Conservation (phyloP, 2,888 invertebrate species). For the Acanthosepion esculentum region DNA sequence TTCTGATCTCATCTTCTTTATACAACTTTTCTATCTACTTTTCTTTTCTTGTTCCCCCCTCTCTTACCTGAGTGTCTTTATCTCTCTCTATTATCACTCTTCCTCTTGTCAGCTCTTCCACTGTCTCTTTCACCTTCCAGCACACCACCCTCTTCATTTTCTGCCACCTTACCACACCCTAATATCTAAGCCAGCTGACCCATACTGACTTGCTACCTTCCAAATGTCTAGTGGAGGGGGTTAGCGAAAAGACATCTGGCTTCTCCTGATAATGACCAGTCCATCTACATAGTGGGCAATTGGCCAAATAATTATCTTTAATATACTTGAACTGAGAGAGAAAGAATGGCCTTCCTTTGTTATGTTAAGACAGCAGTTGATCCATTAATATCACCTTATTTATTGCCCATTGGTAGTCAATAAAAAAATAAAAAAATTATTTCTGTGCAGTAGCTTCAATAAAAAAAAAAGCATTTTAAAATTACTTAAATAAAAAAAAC, state of each 20-base stretch:
- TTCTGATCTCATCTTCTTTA: neutral
- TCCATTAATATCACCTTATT: neutral
- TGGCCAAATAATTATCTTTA: neutral
- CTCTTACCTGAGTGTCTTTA: no score
- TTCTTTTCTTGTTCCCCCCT: neutral
- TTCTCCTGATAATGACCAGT: neutral
- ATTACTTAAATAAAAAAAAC: no score
- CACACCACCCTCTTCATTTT: neutral
- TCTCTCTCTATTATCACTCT: neutral
- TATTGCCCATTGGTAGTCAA: neutral
- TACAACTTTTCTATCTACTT: neutral
- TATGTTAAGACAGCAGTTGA: neutral
- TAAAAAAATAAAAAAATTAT: no score
- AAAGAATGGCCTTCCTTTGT: neutral
- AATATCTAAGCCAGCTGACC: neutral
- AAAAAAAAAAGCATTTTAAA: no score
- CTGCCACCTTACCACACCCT: neutral
- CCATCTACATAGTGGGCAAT: neutral
- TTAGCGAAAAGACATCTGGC: neutral
- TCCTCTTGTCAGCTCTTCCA: neutral
- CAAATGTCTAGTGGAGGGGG: neutral
- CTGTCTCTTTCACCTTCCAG: neutral
- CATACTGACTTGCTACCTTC: neutral
- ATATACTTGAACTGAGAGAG: neutral
- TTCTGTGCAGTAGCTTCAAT: no score